These are phyloP conservation scores for Cheilosia grossa DNA, from an alignment of 2,888 invertebrate genomes.

Conservation along the genomic window DNA sequence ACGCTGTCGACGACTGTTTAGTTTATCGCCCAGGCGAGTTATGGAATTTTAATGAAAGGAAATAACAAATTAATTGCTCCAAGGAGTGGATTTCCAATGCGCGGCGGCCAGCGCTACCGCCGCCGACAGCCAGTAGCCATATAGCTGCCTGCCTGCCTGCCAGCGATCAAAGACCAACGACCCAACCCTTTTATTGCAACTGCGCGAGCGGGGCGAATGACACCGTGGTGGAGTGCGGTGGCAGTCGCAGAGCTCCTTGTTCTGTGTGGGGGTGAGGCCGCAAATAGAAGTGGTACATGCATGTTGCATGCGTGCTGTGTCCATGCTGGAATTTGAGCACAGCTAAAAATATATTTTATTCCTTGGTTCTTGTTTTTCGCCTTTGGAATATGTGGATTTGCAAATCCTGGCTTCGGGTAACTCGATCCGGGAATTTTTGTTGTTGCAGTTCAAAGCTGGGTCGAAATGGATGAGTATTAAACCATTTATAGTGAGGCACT, in stretches of 20 bases:
- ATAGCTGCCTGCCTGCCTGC: background rate
- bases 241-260: conserved; percentile 25
- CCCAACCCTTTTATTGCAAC: conserved; percentile 52
- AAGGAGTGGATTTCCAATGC: conserved; percentile 61
- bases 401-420: no score
- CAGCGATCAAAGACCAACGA: conserved; percentile 57
- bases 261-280: conserved; percentile 34
- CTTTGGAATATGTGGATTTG: no score
- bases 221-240: conserved; percentile 5
- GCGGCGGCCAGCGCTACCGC: background rate
- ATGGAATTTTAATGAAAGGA: conserved; percentile 75
- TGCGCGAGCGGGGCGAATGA: conserved; percentile 16
- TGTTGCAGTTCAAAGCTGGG: no score
- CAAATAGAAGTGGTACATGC: conserved; percentile 1
- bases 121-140: conserved; percentile 35
- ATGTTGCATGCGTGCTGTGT: conserved; percentile 35
- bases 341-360: background rate
- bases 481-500: no score
- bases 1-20: conserved; percentile 64
- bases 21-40: conserved; percentile 73
- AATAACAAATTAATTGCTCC: conserved; percentile 73
- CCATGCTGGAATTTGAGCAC: conserved; percentile 17
- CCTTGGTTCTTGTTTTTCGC: no score
- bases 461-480: no score
- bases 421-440: no score